Evolutionary conservation across 2,888 invertebrate genomes (phyloP).

Genomic region (Pandemis cinnamomeana): DNA sequence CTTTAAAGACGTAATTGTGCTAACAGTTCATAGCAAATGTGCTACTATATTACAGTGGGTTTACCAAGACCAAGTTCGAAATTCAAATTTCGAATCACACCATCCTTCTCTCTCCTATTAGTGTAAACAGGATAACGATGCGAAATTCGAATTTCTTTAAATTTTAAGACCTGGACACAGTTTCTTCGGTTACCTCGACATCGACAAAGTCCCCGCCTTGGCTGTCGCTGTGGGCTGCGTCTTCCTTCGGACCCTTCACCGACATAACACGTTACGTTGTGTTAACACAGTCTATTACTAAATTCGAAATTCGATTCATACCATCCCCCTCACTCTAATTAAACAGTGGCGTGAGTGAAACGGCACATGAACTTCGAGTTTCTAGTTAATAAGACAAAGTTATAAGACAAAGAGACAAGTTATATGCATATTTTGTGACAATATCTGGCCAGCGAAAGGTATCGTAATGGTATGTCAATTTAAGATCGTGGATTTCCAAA

Average conservation of each 20-base stretch:
- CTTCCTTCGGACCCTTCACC: constrained; percentile 89
- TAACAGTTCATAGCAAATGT: not conserved
- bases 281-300: not conserved
- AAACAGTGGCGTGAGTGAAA: no score
- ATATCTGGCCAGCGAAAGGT: no score
- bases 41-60: not conserved
- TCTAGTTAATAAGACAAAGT: no score
- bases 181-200: constrained; percentile 85
- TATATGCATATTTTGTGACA: no score
- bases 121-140: not conserved
- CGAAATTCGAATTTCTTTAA: constrained; percentile 17
- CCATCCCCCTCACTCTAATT: no score
- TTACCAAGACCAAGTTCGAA: not conserved
- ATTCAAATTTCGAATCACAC: no score
- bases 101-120: no score
- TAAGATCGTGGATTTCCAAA: no score
- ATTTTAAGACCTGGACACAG: constrained; percentile 30
- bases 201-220: constrained; percentile 84
- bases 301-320: no score
- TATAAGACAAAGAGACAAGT: no score
- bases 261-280: constrained; percentile 54
- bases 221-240: constrained; percentile 86
- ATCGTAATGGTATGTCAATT: no score
- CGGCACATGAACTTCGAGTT: no score
- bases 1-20: not conserved